Evolutionary conservation across 2,113 vertebrate genomes (phyloP), one percentile per base, ranked within the genome.

Genomic region (Rhineura floridana): DNA sequence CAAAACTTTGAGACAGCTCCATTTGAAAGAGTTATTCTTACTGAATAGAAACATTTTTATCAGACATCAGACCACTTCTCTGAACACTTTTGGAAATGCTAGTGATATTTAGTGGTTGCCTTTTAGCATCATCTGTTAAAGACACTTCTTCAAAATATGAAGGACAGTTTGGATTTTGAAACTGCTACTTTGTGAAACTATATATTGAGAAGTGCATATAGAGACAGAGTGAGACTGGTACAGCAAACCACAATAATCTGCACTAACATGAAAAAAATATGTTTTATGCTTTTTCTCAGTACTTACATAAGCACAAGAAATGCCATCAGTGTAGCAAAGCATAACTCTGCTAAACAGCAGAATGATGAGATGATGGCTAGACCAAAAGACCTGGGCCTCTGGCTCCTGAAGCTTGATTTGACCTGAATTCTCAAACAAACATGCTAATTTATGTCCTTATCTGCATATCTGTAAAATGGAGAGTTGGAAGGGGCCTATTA

Each of bases 201-300:
- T 4, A 84, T 55, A 81, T 23, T 0, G 0, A 90, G 10, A 0
- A 83, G 0, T 55, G 15, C 44, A 13, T 42, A 17, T 6, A 52
- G n/a, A 67, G 0, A 80, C 6, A 88, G 88, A 36, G 23, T 59
- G 4, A 63, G 72, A 44, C 9, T 90, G 8, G 25, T 19, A 0
- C 33, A 85, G 6, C n/a, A 87, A 88, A 80, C 1, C 91, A 52
- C 15, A 88, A 1, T 0, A 0, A 77, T 15, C 1, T 76, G 10
- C 69, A 86, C 67, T 88, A 13, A 93, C 50, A 86, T 88, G 80
- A 48, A 2, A 19, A 59, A 39, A 84, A 93, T 79, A 67, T 2
- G 0, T 46, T 76, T 44, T 85, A 87, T 8, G 48, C 62, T 85
- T 73, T 85, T 59, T 55, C 72, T 83, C 70, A 91, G 76, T 12